A percentile compares a stretch with the other conserved stretches of the same genome.
These are phyloP conservation scores for Narcine bancroftii DNA, from an alignment of 2,113 vertebrate species.

Conservation along the genomic window DNA sequence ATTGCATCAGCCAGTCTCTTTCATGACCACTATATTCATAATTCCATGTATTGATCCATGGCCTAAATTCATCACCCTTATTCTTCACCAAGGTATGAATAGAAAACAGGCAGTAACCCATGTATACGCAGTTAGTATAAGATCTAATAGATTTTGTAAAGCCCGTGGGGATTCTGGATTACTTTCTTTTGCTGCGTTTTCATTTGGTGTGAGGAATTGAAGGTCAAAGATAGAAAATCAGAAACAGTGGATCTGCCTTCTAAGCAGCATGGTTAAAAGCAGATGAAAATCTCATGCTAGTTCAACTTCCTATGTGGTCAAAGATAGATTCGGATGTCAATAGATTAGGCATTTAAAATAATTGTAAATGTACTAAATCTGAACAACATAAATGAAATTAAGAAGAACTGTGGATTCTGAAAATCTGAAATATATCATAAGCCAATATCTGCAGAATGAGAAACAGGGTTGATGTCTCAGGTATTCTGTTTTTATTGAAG, in stretches of 20 bases:
- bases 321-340: background rate
- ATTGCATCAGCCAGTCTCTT: too few species aligned
- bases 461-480: too few species aligned
- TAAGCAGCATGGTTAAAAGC: background rate
- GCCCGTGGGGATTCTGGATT: background rate
- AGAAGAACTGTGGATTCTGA: too few species aligned
- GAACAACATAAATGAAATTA: background rate
- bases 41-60: too few species aligned
- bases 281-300: background rate
- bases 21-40: too few species aligned
- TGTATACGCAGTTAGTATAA: too few species aligned
- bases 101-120: too few species aligned
- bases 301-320: background rate
- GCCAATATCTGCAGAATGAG: too few species aligned
- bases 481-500: too few species aligned
- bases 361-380: background rate
- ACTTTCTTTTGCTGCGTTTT: background rate
- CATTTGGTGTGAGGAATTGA: background rate
- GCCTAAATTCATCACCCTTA: too few species aligned
- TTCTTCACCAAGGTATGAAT: too few species aligned
- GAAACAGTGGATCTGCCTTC: background rate
- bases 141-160: background rate
- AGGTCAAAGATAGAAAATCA: background rate
- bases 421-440: too few species aligned
- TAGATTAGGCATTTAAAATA: background rate